Percentiles rank a stretch among this genome's conserved stretches.
Conservation (phyloP, 2,888 invertebrate genomes). For the Temnothorax rugatulus region DNA sequence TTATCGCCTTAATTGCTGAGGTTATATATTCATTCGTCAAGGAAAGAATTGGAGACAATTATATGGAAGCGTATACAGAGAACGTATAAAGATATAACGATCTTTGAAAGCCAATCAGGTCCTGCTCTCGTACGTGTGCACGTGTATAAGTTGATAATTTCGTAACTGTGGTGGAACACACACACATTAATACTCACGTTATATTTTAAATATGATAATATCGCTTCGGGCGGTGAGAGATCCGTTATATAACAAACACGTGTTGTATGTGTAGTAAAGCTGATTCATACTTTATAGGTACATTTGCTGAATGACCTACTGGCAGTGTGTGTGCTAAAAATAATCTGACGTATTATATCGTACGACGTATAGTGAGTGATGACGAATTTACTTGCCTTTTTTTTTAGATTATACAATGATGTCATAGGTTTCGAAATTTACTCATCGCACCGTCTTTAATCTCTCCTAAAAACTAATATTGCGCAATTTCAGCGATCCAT, state of each 20-base stretch:
- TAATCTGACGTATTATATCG: constrained; percentile 58
- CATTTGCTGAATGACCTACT: constrained; percentile 74
- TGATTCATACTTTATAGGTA: constrained; percentile 68
- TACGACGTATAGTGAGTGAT: constrained; percentile 30
- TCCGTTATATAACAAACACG: constrained; percentile 47
- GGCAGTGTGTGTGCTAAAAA: constrained; percentile 51
- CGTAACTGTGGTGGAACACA: not conserved
- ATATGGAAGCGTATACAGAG: not conserved
- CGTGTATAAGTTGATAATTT: constrained; percentile 14
- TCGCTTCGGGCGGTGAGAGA: constrained; percentile 21
- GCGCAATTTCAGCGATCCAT: not conserved
- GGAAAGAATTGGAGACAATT: not conserved
- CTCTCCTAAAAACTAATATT: not conserved
- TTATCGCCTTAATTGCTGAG: not conserved
- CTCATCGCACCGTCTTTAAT: not conserved
- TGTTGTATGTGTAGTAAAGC: constrained; percentile 65
- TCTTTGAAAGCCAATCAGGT: not conserved
- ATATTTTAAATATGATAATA: constrained; percentile 9
- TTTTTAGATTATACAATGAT: constrained; percentile 56
- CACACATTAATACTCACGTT: not conserved
- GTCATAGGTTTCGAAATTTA: constrained; percentile 38
- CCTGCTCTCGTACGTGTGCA: not conserved
- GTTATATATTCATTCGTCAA: not conserved
- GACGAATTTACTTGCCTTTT: constrained; percentile 34
- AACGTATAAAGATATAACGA: constrained; percentile 3